phyloP scores from a whole-genome alignment of 2,113 vertebrate species.

The Diphyllodes magnificus region DNA sequence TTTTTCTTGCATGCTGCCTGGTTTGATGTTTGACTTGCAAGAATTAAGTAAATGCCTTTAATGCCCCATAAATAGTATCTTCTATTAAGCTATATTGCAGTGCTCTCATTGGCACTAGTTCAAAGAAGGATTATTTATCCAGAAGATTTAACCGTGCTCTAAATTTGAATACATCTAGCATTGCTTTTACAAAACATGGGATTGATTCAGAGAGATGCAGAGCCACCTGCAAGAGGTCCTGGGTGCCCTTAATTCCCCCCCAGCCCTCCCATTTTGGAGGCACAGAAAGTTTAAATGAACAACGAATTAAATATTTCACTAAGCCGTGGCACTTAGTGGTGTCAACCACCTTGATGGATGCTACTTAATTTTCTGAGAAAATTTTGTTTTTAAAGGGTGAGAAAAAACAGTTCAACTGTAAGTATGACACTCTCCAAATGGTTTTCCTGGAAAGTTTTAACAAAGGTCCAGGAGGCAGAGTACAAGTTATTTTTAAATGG shows the following conservation, averaged over 20 bases:
- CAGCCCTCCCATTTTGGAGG: not conserved
- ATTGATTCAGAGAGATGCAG: not conserved
- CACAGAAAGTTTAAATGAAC: not conserved
- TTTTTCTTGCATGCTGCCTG: conserved; percentile 28
- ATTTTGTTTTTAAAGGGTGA: not conserved
- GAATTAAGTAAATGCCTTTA: conserved; percentile 50
- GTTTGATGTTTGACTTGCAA: conserved; percentile 42
- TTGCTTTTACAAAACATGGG: conserved; percentile 1
- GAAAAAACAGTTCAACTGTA: not conserved
- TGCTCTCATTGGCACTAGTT: conserved; percentile 49
- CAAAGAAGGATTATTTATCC: conserved; percentile 56
- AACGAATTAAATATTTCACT: not conserved
- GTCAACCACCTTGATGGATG: not conserved
- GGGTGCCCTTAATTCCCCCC: not conserved
- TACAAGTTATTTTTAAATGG: conserved; percentile 2
- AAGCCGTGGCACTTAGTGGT: not conserved
- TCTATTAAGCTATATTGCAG: conserved; percentile 28
- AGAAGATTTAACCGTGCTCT: conserved; percentile 38
- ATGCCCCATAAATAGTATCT: conserved; percentile 17
- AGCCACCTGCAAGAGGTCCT: not conserved
- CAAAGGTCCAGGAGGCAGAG: not conserved
- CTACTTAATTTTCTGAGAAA: not conserved
- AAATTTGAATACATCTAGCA: conserved; percentile 36
- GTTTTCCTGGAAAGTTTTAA: not conserved
- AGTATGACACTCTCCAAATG: not conserved